A percentile compares a stretch with the other conserved stretches of the same genome.
Conservation (phyloP, 2,888 invertebrate genomes). For the Rhagium mordax region DNA sequence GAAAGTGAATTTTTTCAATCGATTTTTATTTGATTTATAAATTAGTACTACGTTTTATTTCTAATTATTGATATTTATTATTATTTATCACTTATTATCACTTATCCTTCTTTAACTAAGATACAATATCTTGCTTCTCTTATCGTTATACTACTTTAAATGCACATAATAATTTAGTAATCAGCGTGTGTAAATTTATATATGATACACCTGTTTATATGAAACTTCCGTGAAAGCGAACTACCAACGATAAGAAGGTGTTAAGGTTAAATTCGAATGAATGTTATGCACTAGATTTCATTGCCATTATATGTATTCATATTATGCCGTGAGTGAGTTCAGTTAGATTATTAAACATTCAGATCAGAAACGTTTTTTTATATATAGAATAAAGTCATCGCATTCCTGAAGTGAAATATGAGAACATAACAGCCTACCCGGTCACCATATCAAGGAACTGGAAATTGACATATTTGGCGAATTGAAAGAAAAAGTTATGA, state of each 20-base stretch:
- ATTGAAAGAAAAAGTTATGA: background rate
- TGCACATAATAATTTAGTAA: too few relatives aligned
- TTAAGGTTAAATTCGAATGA: constrained; percentile 29
- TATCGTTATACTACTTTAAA: background rate
- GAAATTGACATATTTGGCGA: background rate
- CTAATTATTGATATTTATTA: too few relatives aligned
- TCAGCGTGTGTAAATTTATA: background rate
- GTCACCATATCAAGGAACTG: background rate
- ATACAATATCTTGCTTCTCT: background rate
- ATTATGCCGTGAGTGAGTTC: background rate
- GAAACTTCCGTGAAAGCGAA: constrained; percentile 43
- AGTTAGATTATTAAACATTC: background rate
- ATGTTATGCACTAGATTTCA: constrained; percentile 45
- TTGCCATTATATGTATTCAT: constrained; percentile 22
- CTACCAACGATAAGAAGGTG: constrained; percentile 26
- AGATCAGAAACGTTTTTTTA: background rate
- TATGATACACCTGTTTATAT: background rate
- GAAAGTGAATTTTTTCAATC: too few relatives aligned
- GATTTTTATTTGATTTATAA: too few relatives aligned
- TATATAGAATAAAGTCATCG: background rate
- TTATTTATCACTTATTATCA: too few relatives aligned
- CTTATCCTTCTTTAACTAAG: background rate
- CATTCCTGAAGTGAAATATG: background rate
- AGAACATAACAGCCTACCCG: background rate
- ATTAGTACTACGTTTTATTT: too few relatives aligned